Percentiles rank a stretch among this genome's conserved stretches.
Evolutionary conservation across 53 echinoderm and acorn worm species (phyloP).

Genomic region (Antedon mediterranea): DNA sequence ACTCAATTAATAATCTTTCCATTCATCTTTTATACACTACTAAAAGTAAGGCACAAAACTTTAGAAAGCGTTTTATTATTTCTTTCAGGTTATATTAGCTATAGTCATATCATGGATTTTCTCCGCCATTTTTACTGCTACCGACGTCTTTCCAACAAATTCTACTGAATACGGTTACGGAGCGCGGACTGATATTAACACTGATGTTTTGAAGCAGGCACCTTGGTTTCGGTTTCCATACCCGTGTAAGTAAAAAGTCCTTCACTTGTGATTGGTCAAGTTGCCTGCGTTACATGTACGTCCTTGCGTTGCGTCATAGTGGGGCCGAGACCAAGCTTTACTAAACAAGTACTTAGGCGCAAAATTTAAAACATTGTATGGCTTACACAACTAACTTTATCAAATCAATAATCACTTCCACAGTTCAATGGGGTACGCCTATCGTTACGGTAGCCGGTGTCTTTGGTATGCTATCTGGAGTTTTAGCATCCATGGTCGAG

Average conservation of each 20-base stretch:
- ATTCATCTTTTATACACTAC: too few species aligned
- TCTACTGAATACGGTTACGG: constrained; percentile 45
- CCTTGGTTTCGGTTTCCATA: constrained; percentile 69
- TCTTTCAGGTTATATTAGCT: constrained; percentile 45
- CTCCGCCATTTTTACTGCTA: constrained; percentile 24
- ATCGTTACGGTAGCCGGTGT: constrained; percentile 50
- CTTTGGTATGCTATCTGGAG: constrained; percentile 89
- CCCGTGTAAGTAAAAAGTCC: constrained; percentile 65
- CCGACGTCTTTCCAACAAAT: constrained; percentile 65
- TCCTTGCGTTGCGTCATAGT: too few species aligned
- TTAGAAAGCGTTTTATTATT: not conserved
- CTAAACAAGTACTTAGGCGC: too few species aligned
- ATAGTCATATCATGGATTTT: constrained; percentile 50
- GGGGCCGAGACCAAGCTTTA: too few species aligned
- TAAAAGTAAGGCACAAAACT: too few species aligned
- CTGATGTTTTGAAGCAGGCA: constrained; percentile 7
- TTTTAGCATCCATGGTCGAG: constrained; percentile 74
- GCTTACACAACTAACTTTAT: too few species aligned
- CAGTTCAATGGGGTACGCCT: constrained; percentile 87
- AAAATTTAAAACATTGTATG: too few species aligned
- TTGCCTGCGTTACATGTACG: too few species aligned
- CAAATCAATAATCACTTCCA: too few species aligned
- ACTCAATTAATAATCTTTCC: too few species aligned
- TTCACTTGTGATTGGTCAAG: too few species aligned
- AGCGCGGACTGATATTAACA: constrained; percentile 46